Evolutionary conservation across 2,888 invertebrate genomes (phyloP).

Genomic region (Lysandra coridon): DNA sequence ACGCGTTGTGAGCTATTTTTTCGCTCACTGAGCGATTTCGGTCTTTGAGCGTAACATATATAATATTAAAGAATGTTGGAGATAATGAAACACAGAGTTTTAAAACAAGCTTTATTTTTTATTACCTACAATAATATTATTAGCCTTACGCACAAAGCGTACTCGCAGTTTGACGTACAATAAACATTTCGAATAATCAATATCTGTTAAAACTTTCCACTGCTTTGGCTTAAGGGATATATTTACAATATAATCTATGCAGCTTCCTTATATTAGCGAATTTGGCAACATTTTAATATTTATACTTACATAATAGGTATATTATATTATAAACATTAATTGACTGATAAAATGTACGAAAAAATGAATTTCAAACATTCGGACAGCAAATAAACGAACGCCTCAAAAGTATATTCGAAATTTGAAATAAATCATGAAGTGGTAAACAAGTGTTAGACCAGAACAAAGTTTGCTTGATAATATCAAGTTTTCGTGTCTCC

Average conservation of each 20-base stretch:
- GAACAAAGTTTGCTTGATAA: constrained; percentile 31
- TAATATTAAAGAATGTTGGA: not conserved
- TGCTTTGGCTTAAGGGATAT: constrained; percentile 66
- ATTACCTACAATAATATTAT: constrained; percentile 63
- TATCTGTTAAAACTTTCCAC: constrained; percentile 65
- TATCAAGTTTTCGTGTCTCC: constrained; percentile 31
- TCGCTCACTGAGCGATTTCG: too few species aligned
- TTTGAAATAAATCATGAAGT: constrained; percentile 27
- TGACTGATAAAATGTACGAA: constrained; percentile 63
- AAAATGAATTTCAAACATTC: constrained; percentile 1
- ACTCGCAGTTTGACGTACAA: constrained; percentile 53
- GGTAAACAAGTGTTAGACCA: constrained; percentile 29
- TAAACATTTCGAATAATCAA: constrained; percentile 57
- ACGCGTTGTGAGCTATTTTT: too few species aligned
- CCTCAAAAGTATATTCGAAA: constrained; percentile 20
- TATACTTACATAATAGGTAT: constrained; percentile 54
- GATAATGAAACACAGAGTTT: constrained; percentile 44
- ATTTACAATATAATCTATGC: constrained; percentile 74
- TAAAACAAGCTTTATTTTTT: constrained; percentile 79
- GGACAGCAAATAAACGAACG: constrained; percentile 20
- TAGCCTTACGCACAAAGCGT: constrained; percentile 54
- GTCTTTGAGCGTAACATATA: too few species aligned
- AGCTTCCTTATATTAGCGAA: constrained; percentile 66
- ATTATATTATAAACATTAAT: constrained; percentile 58
- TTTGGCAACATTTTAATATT: constrained; percentile 76